Conservation (phyloP, 64 coral and sea anemone genomes). For the Montipora cactus region DNA sequence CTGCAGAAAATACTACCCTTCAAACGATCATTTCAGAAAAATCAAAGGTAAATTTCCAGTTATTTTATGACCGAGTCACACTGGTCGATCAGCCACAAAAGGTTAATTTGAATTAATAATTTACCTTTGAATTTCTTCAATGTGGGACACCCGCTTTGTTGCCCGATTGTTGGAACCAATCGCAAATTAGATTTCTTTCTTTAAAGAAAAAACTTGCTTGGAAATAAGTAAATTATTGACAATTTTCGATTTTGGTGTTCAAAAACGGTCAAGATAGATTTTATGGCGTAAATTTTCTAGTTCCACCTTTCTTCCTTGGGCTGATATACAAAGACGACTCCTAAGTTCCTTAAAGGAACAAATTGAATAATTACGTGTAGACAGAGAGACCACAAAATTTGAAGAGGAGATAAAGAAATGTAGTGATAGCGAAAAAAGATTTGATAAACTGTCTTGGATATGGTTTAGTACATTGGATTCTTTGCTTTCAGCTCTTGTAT, state of each 20-base stretch:
- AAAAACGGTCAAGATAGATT: not conserved
- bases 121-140: conserved; percentile 1
- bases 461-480: not conserved
- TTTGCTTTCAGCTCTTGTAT: not conserved
- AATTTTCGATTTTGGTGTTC: not conserved
- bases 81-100: not conserved
- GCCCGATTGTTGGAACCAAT: conserved; percentile 2
- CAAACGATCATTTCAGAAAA: conserved; percentile 23
- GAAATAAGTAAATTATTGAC: conserved; percentile 50
- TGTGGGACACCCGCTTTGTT: conserved; percentile 26
- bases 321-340: too few species aligned
- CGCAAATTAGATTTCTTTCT: not conserved
- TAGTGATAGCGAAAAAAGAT: too few species aligned
- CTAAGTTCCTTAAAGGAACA: too few species aligned
- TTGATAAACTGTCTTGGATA: too few species aligned
- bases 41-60: not conserved
- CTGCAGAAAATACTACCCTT: not conserved
- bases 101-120: conserved; percentile 21
- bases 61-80: conserved; percentile 9
- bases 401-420: too few species aligned
- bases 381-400: too few species aligned
- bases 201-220: not conserved
- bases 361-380: too few species aligned
- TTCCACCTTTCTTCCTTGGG: not conserved
- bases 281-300: not conserved